Conservation (phyloP, 2,888 invertebrate genomes). For the Acleris holmiana region DNA sequence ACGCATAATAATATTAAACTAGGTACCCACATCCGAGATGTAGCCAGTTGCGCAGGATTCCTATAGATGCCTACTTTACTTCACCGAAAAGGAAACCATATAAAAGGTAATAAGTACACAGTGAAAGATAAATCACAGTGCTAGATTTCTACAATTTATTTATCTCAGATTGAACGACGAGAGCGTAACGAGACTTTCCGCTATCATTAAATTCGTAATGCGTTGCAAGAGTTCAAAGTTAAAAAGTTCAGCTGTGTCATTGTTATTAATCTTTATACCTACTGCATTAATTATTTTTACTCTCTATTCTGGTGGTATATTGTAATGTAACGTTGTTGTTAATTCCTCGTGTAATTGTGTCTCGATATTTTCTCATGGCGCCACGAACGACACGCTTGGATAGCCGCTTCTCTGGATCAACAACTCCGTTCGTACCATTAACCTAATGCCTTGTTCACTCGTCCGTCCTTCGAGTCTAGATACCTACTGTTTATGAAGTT, state of each 20-base stretch:
- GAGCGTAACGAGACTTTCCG: constrained; percentile 4
- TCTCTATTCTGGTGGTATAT: constrained; percentile 39
- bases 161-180: constrained; percentile 1
- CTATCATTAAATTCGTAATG: constrained; percentile 23
- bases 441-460: constrained; percentile 78
- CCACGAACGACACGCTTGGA: constrained; percentile 52
- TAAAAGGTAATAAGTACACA: too few relatives aligned
- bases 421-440: constrained; percentile 70
- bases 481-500: constrained; percentile 22
- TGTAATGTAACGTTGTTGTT: constrained; percentile 39
- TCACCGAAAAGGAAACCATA: too few relatives aligned
- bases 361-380: constrained; percentile 34
- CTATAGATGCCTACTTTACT: too few relatives aligned
- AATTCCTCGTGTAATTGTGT: constrained; percentile 29
- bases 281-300: constrained; percentile 26
- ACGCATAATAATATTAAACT: too few relatives aligned
- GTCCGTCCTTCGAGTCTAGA: constrained; percentile 55
- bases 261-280: constrained; percentile 27
- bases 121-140: too few relatives aligned
- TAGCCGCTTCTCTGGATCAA: constrained; percentile 51
- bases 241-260: constrained; percentile 30
- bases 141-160: neutral
- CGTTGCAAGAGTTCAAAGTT: constrained; percentile 14
- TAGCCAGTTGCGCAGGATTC: too few relatives aligned
- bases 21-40: too few relatives aligned